Conservation (phyloP, 2,888 invertebrate genomes). For the Napeogenes inachia region DNA sequence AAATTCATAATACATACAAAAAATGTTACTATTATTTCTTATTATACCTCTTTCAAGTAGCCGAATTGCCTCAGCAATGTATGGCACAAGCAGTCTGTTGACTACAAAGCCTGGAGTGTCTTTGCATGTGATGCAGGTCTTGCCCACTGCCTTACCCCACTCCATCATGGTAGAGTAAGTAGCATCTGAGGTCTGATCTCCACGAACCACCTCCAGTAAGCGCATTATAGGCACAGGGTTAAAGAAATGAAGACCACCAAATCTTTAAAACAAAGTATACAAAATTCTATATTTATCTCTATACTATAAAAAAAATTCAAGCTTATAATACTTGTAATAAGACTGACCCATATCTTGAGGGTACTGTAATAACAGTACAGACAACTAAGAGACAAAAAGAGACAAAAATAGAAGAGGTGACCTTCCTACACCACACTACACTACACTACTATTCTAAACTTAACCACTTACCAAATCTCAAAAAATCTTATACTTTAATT, state of each 20-base stretch:
- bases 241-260: conserved; percentile 94
- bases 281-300: not conserved
- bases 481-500: too few relatives aligned
- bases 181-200: conserved; percentile 85
- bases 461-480: too few relatives aligned
- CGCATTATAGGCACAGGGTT: conserved; percentile 96
- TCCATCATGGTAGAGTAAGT: conserved; percentile 84
- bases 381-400: too few relatives aligned
- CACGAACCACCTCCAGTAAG: conserved; percentile 88
- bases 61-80: conserved; percentile 87
- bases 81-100: conserved; percentile 90
- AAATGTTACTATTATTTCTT: conserved; percentile 5
- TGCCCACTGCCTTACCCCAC: conserved; percentile 90
- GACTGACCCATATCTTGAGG: too few relatives aligned
- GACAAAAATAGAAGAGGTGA: too few relatives aligned
- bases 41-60: conserved; percentile 85
- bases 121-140: conserved; percentile 91
- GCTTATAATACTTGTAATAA: too few relatives aligned
- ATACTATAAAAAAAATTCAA: not conserved
- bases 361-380: too few relatives aligned
- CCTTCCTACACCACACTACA: too few relatives aligned
- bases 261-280: conserved; percentile 53
- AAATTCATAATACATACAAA: not conserved
- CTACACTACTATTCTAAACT: too few relatives aligned
- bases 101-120: conserved; percentile 96